Evolutionary conservation across 1,140 invertebrate genomes (phyloP).

Genomic region (Meloidogyne exigua): DNA sequence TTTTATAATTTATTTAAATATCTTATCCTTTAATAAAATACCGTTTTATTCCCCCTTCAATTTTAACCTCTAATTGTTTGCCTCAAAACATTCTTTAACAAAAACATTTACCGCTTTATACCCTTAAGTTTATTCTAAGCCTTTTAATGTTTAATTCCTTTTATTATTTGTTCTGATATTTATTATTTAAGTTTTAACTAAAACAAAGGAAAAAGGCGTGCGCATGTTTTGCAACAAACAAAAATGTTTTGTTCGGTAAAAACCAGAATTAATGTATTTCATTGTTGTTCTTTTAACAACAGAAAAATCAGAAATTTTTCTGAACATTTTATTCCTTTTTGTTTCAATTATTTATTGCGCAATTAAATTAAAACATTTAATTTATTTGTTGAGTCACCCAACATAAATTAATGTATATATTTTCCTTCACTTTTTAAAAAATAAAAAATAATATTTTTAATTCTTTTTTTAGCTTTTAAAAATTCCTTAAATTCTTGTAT

Average conservation of each 20-base stretch:
- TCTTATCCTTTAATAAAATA: no score
- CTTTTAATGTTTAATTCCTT: not conserved
- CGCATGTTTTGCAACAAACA: no score
- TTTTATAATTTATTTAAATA: no score
- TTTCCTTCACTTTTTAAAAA: not conserved
- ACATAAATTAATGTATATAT: no score
- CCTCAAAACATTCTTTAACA: not conserved
- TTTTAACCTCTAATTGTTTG: not conserved
- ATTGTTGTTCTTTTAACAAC: not conserved
- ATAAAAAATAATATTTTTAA: not conserved
- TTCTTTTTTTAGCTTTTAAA: not conserved
- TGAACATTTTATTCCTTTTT: not conserved
- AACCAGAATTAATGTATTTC: not conserved
- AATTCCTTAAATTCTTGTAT: not conserved
- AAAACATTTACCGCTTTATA: not conserved
- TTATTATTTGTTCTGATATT: not conserved
- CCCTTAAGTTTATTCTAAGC: not conserved
- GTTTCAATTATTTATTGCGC: not conserved
- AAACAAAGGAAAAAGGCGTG: conserved; percentile 1
- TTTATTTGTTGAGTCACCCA: not conserved
- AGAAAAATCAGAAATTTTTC: not conserved
- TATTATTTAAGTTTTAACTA: not conserved
- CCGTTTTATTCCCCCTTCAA: no score
- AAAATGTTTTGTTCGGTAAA: no score
- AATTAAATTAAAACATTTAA: not conserved